phyloP scores from a whole-genome alignment of 2,113 vertebrate species.

The Hucho hucho region DNA sequence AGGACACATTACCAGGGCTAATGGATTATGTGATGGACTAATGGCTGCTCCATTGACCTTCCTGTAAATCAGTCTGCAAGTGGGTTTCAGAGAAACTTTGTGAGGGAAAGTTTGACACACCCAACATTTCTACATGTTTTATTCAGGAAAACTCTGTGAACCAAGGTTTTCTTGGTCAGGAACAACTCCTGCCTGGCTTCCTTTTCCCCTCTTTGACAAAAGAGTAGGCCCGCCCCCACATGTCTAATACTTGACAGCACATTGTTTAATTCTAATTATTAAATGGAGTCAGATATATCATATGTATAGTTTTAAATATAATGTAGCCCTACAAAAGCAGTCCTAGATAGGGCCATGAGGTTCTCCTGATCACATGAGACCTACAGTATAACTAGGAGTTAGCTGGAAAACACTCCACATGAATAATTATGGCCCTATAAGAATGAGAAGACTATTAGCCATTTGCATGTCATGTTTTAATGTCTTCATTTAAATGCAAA shows the following conservation, averaged over 20 bases:
- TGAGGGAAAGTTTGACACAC: no score
- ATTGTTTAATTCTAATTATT: no score
- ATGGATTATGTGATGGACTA: constrained; percentile 48
- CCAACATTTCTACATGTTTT: background rate
- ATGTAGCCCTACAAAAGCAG: no score
- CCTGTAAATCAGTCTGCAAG: constrained; percentile 23
- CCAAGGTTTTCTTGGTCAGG: constrained; percentile 36
- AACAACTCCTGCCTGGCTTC: background rate
- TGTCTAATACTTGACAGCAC: no score
- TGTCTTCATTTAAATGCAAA: constrained; percentile 75
- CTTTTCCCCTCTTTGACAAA: constrained; percentile 4
- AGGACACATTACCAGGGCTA: constrained; percentile 44
- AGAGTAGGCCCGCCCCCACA: no score
- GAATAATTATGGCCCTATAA: constrained; percentile 63
- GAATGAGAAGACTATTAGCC: constrained; percentile 63
- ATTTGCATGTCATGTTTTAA: constrained; percentile 61
- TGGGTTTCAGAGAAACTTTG: background rate
- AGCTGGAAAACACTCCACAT: constrained; percentile 61
- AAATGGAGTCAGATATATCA: no score
- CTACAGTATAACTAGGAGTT: constrained; percentile 37
- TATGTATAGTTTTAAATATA: no score
- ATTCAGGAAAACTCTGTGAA: background rate
- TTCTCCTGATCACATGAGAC: background rate
- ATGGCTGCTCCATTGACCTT: constrained; percentile 39
- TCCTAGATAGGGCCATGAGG: constrained; percentile 14